Evolutionary conservation across 2,888 invertebrate species (phyloP), one percentile per base, ranked within the genome.

Genomic region (Deroplatys truncata): DNA sequence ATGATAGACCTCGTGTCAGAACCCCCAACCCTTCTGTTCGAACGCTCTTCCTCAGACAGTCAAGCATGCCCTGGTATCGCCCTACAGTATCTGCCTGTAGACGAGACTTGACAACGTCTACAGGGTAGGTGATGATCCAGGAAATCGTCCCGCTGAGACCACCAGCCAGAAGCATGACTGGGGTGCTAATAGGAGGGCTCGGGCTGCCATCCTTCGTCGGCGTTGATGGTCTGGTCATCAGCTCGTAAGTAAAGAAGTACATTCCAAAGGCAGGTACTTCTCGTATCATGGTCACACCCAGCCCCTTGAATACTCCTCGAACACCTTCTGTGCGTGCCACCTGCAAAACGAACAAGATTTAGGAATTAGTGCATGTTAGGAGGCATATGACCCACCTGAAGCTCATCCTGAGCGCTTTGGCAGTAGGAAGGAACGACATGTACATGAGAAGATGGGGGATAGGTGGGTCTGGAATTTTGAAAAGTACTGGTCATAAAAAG

Each of bases 91-190:
- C 97, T 0, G 96, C 96, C 93, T 99, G 98, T 89, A 98, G 93
- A 89, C 98, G 95, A 0, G 98, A 97, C 93, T 99, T 99, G 31
- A 99, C 94, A 2, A 98, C 97, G 93, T 99, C 99, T 9, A 98
- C 93, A 0, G 99, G 99, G 93, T 98, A 99, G 84, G 97, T 95
- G 84, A 97, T 92, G 2, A 97, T 92, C 99, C 99, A 99, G 2
- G 98, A 98, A 4, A 96, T 93, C 82, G 96, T 96, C 1, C 99
- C 99, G 0, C 98, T 98, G 2, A 96, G 91, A 7, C 98, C 99
- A 20, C 99, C 99, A 0, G 98, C 97, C 90, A 96, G 92, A 88
- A 99, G 94, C 93, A 98, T 96, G 90, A 94, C 95, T 84, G 94
- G 92, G 0, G 96, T 96, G 4, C 96, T 95, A 85, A 95, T 94